Percentiles rank a stretch among this genome's conserved stretches.
phyloP scores from a whole-genome alignment of 2,797 vertebrate species.

The Channallabes apus region DNA sequence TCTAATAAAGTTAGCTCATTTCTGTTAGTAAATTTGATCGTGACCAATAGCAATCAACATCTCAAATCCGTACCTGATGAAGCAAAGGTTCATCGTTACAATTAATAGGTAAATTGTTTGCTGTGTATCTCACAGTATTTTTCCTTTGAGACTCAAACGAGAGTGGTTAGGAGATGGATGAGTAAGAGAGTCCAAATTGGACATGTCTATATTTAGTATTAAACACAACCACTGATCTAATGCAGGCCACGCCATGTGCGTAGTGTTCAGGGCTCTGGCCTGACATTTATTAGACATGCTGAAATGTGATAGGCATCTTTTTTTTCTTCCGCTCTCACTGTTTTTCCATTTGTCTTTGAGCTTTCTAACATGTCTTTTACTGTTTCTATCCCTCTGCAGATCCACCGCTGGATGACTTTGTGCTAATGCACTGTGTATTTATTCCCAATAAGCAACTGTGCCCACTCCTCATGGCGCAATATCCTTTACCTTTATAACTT shows the following conservation, averaged over 20 bases:
- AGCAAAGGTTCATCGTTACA: neutral
- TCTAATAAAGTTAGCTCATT: neutral
- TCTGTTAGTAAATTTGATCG: neutral
- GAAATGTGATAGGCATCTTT: neutral
- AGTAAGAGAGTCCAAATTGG: neutral
- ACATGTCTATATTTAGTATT: slow-evolving; percentile 26
- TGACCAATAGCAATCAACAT: neutral
- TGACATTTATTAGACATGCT: neutral
- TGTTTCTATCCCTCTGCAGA: slow-evolving; percentile 72
- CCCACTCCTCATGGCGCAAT: slow-evolving; percentile 90
- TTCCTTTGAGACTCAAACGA: neutral
- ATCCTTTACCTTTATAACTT: slow-evolving; percentile 81
- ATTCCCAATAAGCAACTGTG: slow-evolving; percentile 93
- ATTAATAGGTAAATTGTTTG: slow-evolving; percentile 4
- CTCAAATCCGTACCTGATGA: neutral
- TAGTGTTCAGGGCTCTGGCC: slow-evolving; percentile 7
- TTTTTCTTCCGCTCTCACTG: neutral
- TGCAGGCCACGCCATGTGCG: slow-evolving; percentile 13
- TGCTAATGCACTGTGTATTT: slow-evolving; percentile 96
- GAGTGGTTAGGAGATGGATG: neutral
- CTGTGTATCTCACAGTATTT: neutral
- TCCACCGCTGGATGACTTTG: slow-evolving; percentile 89
- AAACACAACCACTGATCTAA: slow-evolving; percentile 5
- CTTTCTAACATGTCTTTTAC: slow-evolving; percentile 17
- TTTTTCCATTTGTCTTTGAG: slow-evolving; percentile 10